Evolutionary conservation across 2,113 vertebrate species (phyloP), one percentile per base, ranked within the genome.

Genomic region (Lanius collurio): DNA sequence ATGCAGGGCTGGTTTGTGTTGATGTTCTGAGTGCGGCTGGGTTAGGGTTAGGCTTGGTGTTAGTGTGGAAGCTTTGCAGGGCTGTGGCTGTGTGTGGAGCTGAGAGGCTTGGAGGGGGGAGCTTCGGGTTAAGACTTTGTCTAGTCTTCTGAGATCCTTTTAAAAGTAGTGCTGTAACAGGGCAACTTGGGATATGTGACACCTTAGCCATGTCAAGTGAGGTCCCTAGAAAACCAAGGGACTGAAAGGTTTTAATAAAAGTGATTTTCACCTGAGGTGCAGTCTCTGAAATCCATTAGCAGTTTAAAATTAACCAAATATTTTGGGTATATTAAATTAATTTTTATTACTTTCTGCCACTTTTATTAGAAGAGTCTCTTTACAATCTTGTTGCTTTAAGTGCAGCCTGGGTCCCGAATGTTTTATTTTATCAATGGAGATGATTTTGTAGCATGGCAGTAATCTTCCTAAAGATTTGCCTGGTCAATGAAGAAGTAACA

Each of bases 281-380:
- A 73, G 33, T 57, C 28, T 80, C 76, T 73, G 47, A 87, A 81
- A 77, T 80, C 44, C 15, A 42, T 77, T 83, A 81, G 23, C 19
- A 27, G 55, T 77, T 96, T 80, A 86, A 80, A 89, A 86, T 86
- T 69, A 93, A 73, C 53, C 17, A 42, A 65, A 44, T 90, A 53
- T 17, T 85, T 28, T 30, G 27, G 23, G 65, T 68, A 83, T 63
- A 22, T 73, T 76, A 74, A 94, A 65, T 69, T 4, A 69, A 73
- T 68, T 74, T 81, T 60, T 49, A 62, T 73, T 22, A 69, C 67
- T 88, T 78, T 67, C n/a, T 74, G 18, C 22, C 35, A 31, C 31
- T 88, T 92, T 64, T 52, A 20, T 85, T 59, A 31, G 22, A 65
- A 39, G 55, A 49, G 12, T 47, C 23, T 63, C 1, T 88, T 89